Base-by-base conservation (phyloP, 2,888 invertebrate genomes). In the Herminia tarsipennalis region DNA sequence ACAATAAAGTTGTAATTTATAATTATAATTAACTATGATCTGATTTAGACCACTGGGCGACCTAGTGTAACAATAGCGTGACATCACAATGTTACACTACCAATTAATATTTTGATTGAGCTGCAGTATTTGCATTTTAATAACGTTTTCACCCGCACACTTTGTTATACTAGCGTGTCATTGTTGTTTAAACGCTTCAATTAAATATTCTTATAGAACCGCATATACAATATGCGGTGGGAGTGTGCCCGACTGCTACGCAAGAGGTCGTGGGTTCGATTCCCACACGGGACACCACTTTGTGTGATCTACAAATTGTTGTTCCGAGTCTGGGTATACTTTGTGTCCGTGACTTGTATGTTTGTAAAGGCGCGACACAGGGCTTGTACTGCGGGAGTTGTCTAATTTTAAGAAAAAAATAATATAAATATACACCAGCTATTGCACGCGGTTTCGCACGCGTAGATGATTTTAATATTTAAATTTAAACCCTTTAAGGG, bases 61-160 rank as follows among this genome's bases (percentile, higher is more conserved):
- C n/a, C 32, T 18, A 20, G 32, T 20, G 2, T 8, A 12, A 2
- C 10, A 12, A 20, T 5, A 12, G 18, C 5, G 32, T 12, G 20
- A 8, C 18, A 5, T 10, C 17, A 25, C 5, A n/a, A 20, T 27
- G 36, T 27, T 14, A 14, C 13, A 36, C 3, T 21, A 5, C n/a
- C 10, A 8, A 29, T 20, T 29, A 21, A 38, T 21, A 38, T 40
- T 24, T 8, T 20, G 18, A 40, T 38, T 21, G 21, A 20, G 14
- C 28, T 35, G 14, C 27, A 28, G 16, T 37, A 37, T 37, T 38
- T 29, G 21, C 29, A 38, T 38, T 29, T 38, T 29, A 38, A 36
- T 36, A 5, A 36, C 25, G 12, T 35, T 12, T 1, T 4, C n/a
- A 10, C n/a, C 14, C n/a, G 9, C 9, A 25, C 25, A 18, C 6